Conservation (phyloP, 2,113 vertebrate species). For the Pontoporia blainvillei region DNA sequence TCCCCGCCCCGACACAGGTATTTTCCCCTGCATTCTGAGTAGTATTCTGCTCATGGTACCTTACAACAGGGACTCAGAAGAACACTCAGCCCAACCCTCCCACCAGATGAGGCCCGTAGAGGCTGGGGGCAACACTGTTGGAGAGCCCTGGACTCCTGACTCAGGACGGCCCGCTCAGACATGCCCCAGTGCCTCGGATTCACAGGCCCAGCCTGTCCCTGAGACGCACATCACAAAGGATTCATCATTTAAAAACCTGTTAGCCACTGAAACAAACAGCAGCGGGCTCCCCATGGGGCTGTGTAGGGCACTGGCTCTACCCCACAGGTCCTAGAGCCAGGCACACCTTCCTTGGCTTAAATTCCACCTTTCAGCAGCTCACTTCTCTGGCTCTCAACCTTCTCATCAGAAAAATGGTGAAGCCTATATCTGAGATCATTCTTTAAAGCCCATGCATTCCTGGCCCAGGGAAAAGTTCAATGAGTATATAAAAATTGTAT, state of each 20-base stretch:
- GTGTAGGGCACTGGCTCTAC: accelerated
- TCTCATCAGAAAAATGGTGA: background rate
- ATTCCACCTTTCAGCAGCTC: background rate
- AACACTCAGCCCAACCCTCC: background rate
- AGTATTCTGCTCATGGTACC: accelerated
- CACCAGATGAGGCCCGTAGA: background rate
- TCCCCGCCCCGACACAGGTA: accelerated
- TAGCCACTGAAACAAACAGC: background rate
- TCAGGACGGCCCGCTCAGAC: accelerated
- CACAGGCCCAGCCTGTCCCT: background rate
- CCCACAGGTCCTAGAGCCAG: accelerated
- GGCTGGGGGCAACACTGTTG: accelerated
- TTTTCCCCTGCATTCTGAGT: background rate
- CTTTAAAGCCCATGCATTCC: background rate
- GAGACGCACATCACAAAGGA: background rate
- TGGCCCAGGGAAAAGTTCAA: background rate
- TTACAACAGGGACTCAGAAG: accelerated
- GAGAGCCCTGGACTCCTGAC: background rate
- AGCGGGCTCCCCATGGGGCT: background rate
- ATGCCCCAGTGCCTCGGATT: background rate
- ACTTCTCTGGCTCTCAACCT: background rate
- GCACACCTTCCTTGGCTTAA: background rate
- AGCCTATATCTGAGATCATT: background rate
- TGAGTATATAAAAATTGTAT: background rate
- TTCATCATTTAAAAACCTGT: background rate